These are phyloP conservation scores for Trachelipus rathkii DNA, from an alignment of 1,140 invertebrate genomes.

Conservation along the genomic window DNA sequence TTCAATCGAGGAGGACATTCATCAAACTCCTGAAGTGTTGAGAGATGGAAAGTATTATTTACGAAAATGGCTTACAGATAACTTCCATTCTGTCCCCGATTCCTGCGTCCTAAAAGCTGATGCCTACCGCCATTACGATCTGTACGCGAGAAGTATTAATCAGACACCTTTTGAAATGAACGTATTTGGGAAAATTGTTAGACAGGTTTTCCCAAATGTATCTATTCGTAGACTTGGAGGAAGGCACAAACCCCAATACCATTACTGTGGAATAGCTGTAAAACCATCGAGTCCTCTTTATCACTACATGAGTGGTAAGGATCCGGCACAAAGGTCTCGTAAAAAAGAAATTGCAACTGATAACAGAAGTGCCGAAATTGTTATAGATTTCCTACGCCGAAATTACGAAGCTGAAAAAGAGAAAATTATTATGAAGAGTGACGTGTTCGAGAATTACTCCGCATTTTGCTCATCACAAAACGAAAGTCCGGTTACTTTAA, in stretches of 20 bases:
- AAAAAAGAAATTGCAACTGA: slow-evolving; percentile 45
- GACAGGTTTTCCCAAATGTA: slow-evolving; percentile 44
- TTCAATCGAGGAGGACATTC: slow-evolving; percentile 32
- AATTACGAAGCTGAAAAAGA: slow-evolving; percentile 36
- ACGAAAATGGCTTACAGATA: slow-evolving; percentile 42
- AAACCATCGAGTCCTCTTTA: slow-evolving; percentile 38
- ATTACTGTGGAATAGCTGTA: slow-evolving; percentile 44
- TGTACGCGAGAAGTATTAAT: slow-evolving; percentile 35
- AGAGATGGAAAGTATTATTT: slow-evolving; percentile 44
- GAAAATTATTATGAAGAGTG: slow-evolving; percentile 40
- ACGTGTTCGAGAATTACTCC: slow-evolving; percentile 38
- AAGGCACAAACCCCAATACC: slow-evolving; percentile 43
- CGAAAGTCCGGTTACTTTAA: slow-evolving; percentile 40
- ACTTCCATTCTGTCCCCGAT: slow-evolving; percentile 42
- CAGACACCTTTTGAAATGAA: slow-evolving; percentile 45
- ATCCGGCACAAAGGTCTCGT: slow-evolving; percentile 42
- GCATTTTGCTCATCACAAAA: slow-evolving; percentile 33
- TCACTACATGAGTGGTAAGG: slow-evolving; percentile 39
- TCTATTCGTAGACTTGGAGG: slow-evolving; percentile 39
- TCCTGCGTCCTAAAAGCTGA: slow-evolving; percentile 44
- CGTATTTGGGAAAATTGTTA: slow-evolving; percentile 44
- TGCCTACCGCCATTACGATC: slow-evolving; percentile 42
- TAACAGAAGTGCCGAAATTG: slow-evolving; percentile 42
- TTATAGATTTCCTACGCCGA: slow-evolving; percentile 37
- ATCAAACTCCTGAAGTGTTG: slow-evolving; percentile 38